Base-by-base conservation (phyloP, 2,888 invertebrate genomes). In the Oligia fasciuncula region DNA sequence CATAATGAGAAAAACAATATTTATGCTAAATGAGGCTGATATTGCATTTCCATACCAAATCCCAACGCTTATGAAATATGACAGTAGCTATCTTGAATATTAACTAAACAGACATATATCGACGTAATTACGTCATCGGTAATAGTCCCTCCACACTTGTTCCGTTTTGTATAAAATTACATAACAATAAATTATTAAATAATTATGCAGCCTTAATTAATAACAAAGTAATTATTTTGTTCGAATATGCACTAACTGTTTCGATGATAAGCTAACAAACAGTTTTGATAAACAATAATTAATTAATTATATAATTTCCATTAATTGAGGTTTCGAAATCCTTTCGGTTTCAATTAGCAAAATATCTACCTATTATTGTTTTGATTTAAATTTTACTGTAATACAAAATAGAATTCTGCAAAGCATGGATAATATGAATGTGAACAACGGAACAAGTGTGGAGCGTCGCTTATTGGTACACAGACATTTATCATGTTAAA, bases 401-500 rank as follows among this genome's bases (percentile, higher is more conserved):
- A 49, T 67, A 17, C 9, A 51, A 19, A n/a, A 43, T 6, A 8
- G 9, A 29, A 6, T 29, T 29, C 23, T 29, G 14, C 2, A 35
- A 35, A 60, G 19, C 0, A 66, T 29, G 1, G 6, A n/a, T 35
- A 35, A 1, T 17, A 40, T 35, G 6, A n/a, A 17, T 17, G 63
- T 14, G n/a, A 19, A 63, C 57, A 57, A 73, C 68, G 23, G 71
- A n/a, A 70, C 83, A 83, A 85, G 80, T 85, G 79, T 83, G 83
- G 82, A 86, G 73, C 71, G 43, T 63, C 72, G 79, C 79, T 87
- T 86, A 80, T 63, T 77, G 87, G 74, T 86, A 85, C 71, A 85
- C 78, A 85, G 75, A 82, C 82, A 91, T 88, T 88, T 83, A 91
- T 88, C 80, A 87, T 85, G 85, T 87, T 86, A 87, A 85, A 90